phyloP scores from a whole-genome alignment of 1,140 invertebrate genomes.

The Drosophila saltans region DNA sequence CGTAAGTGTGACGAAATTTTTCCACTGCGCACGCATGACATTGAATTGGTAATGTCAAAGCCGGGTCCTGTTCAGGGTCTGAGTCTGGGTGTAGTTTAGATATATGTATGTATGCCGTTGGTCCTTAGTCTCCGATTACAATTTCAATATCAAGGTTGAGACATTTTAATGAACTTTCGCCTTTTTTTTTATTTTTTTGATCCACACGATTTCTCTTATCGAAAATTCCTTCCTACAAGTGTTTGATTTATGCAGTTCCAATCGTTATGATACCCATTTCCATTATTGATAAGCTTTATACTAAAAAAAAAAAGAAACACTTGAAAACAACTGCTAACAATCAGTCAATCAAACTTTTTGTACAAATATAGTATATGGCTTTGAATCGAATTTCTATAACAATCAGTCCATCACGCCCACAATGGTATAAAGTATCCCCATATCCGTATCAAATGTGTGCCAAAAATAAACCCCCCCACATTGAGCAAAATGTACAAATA shows the following conservation, averaged over 20 bases:
- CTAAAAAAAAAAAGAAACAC: not conserved
- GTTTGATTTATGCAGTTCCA: slow-evolving; percentile 22
- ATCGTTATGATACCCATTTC: slow-evolving; percentile 14
- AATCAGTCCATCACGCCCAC: slow-evolving; percentile 8
- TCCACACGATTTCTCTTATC: slow-evolving; percentile 9
- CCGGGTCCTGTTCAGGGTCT: not conserved
- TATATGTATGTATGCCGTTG: not conserved
- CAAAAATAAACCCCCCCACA: slow-evolving; percentile 6
- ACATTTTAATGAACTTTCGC: slow-evolving; percentile 5
- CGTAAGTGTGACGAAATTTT: slow-evolving; percentile 12
- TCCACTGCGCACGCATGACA: slow-evolving; percentile 12
- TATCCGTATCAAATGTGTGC: slow-evolving; percentile 2
- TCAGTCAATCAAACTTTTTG: slow-evolving; percentile 11
- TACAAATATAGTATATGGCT: slow-evolving; percentile 7
- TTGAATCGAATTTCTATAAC: slow-evolving; percentile 8
- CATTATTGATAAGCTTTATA: slow-evolving; percentile 13
- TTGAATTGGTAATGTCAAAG: slow-evolving; percentile 9
- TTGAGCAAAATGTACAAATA: not conserved
- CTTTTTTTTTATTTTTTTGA: not conserved
- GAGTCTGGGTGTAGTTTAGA: not conserved
- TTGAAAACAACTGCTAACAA: slow-evolving; percentile 20
- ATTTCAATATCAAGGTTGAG: slow-evolving; percentile 6
- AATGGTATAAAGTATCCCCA: not conserved
- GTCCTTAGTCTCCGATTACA: not conserved
- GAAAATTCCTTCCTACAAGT: slow-evolving; percentile 14